Base-by-base conservation (phyloP, 2,888 invertebrate genomes). In the Colostygia pectinataria region DNA sequence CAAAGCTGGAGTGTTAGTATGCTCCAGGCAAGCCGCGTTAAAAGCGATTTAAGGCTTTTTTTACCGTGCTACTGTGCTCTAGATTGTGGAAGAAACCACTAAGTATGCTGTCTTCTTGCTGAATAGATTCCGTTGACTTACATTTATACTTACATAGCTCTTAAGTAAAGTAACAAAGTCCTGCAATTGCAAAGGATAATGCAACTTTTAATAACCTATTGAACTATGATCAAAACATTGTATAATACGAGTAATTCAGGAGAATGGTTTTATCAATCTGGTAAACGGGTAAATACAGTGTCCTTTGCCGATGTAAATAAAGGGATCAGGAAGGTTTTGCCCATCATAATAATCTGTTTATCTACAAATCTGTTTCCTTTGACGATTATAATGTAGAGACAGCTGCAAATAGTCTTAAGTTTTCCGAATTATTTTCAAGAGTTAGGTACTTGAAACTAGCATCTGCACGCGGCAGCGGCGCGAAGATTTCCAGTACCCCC, bases 101-200 rank as follows among this genome's bases (percentile, higher is more conserved):
- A 74, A 75, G 66, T 74, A 69, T 68, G 67, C 73, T 74, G 73
- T 65, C 68, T 68, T 74, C 71, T 70, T n/a, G n/a, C n/a, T n/a
- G n/a, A n/a, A n/a, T n/a, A n/a, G n/a, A n/a, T n/a, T n/a, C n/a
- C n/a, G n/a, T n/a, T n/a, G n/a, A n/a, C n/a, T n/a, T n/a, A n/a
- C n/a, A n/a, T n/a, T n/a, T n/a, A n/a, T n/a, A n/a, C n/a, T n/a
- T n/a, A n/a, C n/a, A n/a, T n/a, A n/a, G n/a, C n/a, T n/a, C n/a
- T n/a, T n/a, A n/a, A n/a, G n/a, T n/a, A n/a, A n/a, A n/a, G n/a
- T n/a, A n/a, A n/a, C n/a, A n/a, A n/a, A n/a, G n/a, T n/a, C n/a
- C n/a, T n/a, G n/a, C n/a, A n/a, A n/a, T n/a, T n/a, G n/a, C n/a
- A 15, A 15, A 15, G 15, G 15, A 15, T 4, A 15, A 15, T 15